A percentile compares a stretch with the other conserved stretches of the same genome.
phyloP scores from a whole-genome alignment of 37 sponge, comb jelly and placozoan species.

The Spongia lamella region DNA sequence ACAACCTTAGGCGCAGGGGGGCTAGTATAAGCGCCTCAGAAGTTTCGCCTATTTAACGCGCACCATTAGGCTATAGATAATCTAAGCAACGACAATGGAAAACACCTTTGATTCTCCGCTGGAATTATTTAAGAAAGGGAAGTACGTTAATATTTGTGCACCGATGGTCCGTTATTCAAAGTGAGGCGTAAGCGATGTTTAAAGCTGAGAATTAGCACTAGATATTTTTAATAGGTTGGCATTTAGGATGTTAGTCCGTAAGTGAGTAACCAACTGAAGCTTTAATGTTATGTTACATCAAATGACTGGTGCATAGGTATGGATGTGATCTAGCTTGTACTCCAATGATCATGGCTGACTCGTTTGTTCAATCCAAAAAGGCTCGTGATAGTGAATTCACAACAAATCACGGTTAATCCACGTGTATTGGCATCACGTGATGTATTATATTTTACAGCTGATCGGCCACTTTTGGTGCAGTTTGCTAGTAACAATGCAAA shows the following conservation, averaged over 20 bases:
- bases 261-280: constrained; percentile 38
- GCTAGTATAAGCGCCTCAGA: too few relatives aligned
- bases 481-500: constrained; percentile 88
- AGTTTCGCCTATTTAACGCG: too few relatives aligned
- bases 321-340: constrained; percentile 89
- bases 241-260: constrained; percentile 76
- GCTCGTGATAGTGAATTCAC: constrained; percentile 89
- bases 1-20: too few relatives aligned
- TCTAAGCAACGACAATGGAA: too few relatives aligned
- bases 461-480: constrained; percentile 86
- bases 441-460: constrained; percentile 25
- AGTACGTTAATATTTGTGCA: constrained; percentile 79
- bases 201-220: not conserved
- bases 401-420: constrained; percentile 50
- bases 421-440: not conserved
- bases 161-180: constrained; percentile 97
- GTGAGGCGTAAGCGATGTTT: constrained; percentile 7
- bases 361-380: constrained; percentile 78
- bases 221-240: constrained; percentile 46
- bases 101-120: not conserved
- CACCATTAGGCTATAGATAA: too few relatives aligned
- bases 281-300: not conserved
- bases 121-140: constrained; percentile 34
- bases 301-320: constrained; percentile 41
- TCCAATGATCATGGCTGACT: constrained; percentile 93